Evolutionary conservation across 1,140 invertebrate species (phyloP), one percentile per base, ranked within the genome.

Genomic region (Temnothorax longispinosus): DNA sequence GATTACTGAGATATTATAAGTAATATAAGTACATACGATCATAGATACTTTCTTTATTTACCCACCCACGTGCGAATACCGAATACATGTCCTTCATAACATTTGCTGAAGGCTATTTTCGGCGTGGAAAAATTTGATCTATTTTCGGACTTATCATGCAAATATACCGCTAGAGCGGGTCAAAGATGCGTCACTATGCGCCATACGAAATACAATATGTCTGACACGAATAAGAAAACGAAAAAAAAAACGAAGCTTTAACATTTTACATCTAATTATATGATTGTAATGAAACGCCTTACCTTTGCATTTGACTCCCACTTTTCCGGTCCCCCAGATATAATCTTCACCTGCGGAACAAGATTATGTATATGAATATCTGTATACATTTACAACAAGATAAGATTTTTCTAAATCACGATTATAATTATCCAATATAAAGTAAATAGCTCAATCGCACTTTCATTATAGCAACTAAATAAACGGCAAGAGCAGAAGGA

Each of bases 291-390:
- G 6, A 21, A 50, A 27, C 11, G 41, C 67, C 95, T 95, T 93
- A 96, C 96, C 95, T 94, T 95, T 94, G 91, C 96, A 96, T 88
- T 95, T 94, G 38, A 95, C 91, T 35, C 96, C 96, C 84, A 96
- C 95, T 94, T 94, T 95, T 74, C 96, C 96, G 52, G 95, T 95
- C 72, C 96, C 96, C 96, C 96, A 97, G 88, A 97, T 96, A 91
- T 97, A 97, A 93, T 96, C 96, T 92, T 96, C 95, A 94, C 96
- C 96, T 97, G 84, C 3, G 94, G 88, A 44, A 91, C 71, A 87
- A 58, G 27, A 27, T 27, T 27, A 27, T 27, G 27, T 27, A 80
- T 88, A 32, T 76, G 13, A 72, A 72, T 18, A 27, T 64, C 0
- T 6, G 5, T 71, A 32, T 54, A n/a, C 7, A 18, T 38, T 2